A percentile compares a stretch with the other conserved stretches of the same genome.
These are phyloP conservation scores for Drosophila percnosoma DNA, from an alignment of 2,888 invertebrate genomes.

Conservation along the genomic window DNA sequence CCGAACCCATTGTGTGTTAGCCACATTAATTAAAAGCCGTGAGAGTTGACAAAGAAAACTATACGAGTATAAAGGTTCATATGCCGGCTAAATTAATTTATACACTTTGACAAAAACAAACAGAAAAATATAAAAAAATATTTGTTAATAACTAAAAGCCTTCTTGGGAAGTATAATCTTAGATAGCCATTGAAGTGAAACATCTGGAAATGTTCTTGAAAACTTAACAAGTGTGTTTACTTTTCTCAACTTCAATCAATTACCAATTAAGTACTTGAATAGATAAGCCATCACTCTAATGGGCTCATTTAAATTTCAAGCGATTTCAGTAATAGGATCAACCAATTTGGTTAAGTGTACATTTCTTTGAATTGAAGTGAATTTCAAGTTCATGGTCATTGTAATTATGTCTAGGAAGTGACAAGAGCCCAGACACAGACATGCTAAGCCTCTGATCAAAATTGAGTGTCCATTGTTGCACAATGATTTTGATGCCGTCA, in stretches of 20 bases:
- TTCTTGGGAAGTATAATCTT: neutral
- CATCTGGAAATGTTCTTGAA: neutral
- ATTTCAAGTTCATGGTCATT: conserved; percentile 69
- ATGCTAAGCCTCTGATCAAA: conserved; percentile 36
- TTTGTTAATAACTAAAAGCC: neutral
- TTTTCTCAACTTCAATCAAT: neutral
- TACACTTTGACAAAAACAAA: conserved; percentile 31
- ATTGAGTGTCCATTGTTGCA: conserved; percentile 72
- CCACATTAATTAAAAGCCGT: conserved; percentile 39
- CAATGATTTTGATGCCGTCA: conserved; percentile 61
- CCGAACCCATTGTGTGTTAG: conserved; percentile 18
- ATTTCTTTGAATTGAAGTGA: conserved; percentile 29
- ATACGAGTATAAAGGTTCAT: conserved; percentile 2
- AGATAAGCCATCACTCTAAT: neutral
- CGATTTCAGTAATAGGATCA: neutral
- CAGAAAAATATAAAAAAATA: neutral
- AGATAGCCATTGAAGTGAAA: neutral
- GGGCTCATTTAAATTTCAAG: neutral
- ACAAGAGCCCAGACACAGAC: conserved; percentile 45
- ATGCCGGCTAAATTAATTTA: too few relatives aligned
- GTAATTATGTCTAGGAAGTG: conserved; percentile 72
- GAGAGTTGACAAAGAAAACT: conserved; percentile 32
- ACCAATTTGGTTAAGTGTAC: conserved; percentile 32
- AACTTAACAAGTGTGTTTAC: neutral
- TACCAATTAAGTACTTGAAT: neutral